phyloP scores from a whole-genome alignment of 2,113 vertebrate genomes.

The Cyprinodon tularosa region DNA sequence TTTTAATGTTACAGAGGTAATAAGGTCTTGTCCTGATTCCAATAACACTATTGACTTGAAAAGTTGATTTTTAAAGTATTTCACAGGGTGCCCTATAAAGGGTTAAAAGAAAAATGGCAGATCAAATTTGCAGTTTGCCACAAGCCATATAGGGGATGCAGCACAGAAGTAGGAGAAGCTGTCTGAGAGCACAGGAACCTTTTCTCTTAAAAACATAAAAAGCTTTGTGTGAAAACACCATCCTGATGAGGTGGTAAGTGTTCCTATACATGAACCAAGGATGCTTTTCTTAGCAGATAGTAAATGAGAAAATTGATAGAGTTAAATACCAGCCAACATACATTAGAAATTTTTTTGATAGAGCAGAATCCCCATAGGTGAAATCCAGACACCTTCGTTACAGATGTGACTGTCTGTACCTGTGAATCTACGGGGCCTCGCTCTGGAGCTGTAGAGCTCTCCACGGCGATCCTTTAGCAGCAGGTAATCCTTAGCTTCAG shows the following conservation, averaged over 20 bases:
- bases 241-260: no score
- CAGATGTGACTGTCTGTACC: conserved; percentile 49
- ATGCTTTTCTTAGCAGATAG: background rate
- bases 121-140: background rate
- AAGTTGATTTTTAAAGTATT: no score
- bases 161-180: background rate
- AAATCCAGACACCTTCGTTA: background rate
- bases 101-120: background rate
- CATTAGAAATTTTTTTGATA: background rate
- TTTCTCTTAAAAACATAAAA: background rate
- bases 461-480: conserved; percentile 83
- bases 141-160: background rate
- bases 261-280: no score
- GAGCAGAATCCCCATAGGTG: background rate
- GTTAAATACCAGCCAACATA: background rate
- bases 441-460: conserved; percentile 77
- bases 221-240: no score
- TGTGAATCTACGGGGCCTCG: conserved; percentile 79
- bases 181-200: background rate
- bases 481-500: conserved; percentile 84
- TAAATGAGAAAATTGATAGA: background rate
- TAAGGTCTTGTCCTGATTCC: no score
- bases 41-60: no score
- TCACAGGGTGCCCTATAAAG: no score
- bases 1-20: no score